Base-by-base conservation (phyloP, 37 sponge, comb jelly and placozoan species). In the Agelas oroides region DNA sequence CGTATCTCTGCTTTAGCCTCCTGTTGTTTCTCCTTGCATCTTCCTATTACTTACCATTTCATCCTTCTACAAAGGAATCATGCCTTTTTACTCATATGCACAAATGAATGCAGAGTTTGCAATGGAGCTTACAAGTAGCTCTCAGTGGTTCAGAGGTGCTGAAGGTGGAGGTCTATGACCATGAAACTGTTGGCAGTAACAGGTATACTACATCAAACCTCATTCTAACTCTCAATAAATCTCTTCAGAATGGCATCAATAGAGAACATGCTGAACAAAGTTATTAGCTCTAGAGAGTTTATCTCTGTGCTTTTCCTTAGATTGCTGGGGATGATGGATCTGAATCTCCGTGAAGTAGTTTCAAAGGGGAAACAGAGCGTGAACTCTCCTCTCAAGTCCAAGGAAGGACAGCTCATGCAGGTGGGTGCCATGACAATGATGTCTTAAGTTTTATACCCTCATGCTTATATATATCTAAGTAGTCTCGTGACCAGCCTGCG, bases 131-230 rank as follows among this genome's bases (percentile, higher is more conserved):
- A n/a, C 81, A 40, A 54, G 76, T n/a, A 57, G 84, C 92, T 0
- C 89, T 92, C 25, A 68, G 69, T 18, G 75, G 65, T 24, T 75
- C 86, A 0, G 92, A 91, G 33, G 46, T 62, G 19, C 86, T 96
- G 21, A 64, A 80, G 20, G 75, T 96, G 30, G 86, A 96, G 57
- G 92, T 96, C 18, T 96, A 80, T 38, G 96, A 96, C 59, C 82
- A 90, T 73, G 94, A 96, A 62, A 91, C 70, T 61, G 76, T 96
- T 38, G 89, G 94, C 53, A 82, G 80, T n/a, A 96, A 96, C 89
- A 84, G 86, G 96, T 93, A 61, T 79, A n/a, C n/a, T n/a, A n/a
- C n/a, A n/a, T n/a, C n/a, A n/a, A 75, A n/a, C 8, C n/a, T n/a
- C 5, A 18, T 0, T 15, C 25, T 8, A 46, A 8, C 46, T 12